Base-by-base conservation (phyloP, 2,888 invertebrate genomes). In the Synergus laeviventris region DNA sequence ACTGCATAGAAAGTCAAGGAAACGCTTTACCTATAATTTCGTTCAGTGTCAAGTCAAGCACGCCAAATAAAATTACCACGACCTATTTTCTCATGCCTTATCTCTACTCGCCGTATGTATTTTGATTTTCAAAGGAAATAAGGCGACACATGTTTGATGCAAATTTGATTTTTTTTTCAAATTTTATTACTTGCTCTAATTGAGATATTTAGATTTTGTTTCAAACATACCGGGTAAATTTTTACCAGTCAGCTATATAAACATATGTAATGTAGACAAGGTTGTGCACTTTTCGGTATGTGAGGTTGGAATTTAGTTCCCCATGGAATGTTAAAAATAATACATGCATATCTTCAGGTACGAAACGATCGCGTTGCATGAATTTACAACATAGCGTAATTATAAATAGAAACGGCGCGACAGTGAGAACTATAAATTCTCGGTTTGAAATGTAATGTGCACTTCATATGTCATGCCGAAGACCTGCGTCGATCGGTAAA, bases 361-460 rank as follows among this genome's bases (percentile, higher is more conserved):
- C 42, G 21, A 42, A 64, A 64, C 42, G 42, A 64, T 64, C 42
- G 39, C 18, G 39, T 36, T 64, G 62, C 38, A 38, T 62, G 64
- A 39, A 66, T 66, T 66, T 45, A 8, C 45, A 7, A 66, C 66
- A 45, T 66, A 45, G 45, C 24, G 42, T 45, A 45, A 66, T 66
- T 88, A 88, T 88, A 88, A 88, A 88, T 88, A 88, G 88, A 87
- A 87, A 84, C 82, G 86, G 84, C 86, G 87, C 86, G 86, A 87
- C 86, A 85, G 84, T 82, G 82, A 81, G 83, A 85, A 87, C 85
- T 86, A 85, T 88, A 88, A 88, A 88, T 88, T 86, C 85, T 85
- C 84, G 83, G 84, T 86, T 86, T 82, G 86, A 84, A 86, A 87
- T 64, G 14, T 42, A 64, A 42, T 64, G 64, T 39, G 18, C 24